A percentile compares a stretch with the other conserved stretches of the same genome.
Conservation (phyloP, 2,888 invertebrate genomes). For the Rosalia funebris region DNA sequence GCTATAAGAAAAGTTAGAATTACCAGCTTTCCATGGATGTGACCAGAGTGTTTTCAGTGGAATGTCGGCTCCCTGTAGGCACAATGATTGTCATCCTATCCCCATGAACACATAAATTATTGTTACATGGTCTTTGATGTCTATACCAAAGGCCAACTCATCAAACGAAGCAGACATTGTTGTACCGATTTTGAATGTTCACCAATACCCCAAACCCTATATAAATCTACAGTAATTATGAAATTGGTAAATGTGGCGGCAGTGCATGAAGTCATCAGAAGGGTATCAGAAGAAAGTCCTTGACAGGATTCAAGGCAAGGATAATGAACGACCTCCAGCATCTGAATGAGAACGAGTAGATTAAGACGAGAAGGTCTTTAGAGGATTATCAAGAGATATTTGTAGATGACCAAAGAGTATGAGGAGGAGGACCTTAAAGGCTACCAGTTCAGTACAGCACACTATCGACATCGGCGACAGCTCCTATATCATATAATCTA, state of each 20-base stretch:
- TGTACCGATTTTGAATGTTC: constrained; percentile 1
- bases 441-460: background rate
- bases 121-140: background rate
- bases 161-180: background rate
- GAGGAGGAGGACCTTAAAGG: no score
- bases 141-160: background rate
- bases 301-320: no score
- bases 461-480: background rate
- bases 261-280: background rate
- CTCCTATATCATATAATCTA: constrained; percentile 32
- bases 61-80: background rate
- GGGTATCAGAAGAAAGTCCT: no score
- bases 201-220: constrained; percentile 4
- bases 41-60: background rate
- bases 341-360: background rate
- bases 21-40: background rate
- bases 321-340: background rate
- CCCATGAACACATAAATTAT: background rate
- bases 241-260: background rate
- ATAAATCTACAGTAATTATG: background rate
- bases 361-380: background rate
- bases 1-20: background rate
- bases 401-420: no score
- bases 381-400: constrained; percentile 1
- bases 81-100: background rate